Evolutionary conservation across 1,140 invertebrate genomes (phyloP), one percentile per base, ranked within the genome.

Genomic region (Bradynema listronoti): DNA sequence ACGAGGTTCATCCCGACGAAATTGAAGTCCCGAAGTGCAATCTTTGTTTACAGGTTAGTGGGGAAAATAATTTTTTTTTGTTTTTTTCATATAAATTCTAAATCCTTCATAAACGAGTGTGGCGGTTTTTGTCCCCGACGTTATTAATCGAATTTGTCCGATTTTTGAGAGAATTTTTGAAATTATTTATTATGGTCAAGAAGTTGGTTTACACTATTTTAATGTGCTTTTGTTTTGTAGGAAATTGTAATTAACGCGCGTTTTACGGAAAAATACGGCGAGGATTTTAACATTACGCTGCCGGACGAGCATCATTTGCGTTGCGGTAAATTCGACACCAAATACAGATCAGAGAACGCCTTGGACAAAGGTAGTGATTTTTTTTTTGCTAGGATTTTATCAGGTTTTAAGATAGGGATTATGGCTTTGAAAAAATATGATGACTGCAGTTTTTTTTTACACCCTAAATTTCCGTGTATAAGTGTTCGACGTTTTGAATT

Each of bases 1-100:
- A 76, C 22, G 74, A 77, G 58, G 65, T 77, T 43, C 74, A 77
- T 50, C 66, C 73, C 7, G 69, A 77, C 41, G 77, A 77, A 39
- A 57, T 77, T 43, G 65, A 76, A 33, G 73, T 78, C 7, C 74
- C 74, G 1, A 78, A 75, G 27, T 77, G 74, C 46, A 63, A 68
- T 39, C 58, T 77, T 14, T 77, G 74, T 56, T 58, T 76, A 7
- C 70, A 76, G 41, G 68, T 69, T n/a, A n/a, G n/a, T n/a, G n/a
- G n/a, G n/a, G n/a, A n/a, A n/a, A n/a, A n/a, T n/a, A n/a, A n/a
- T n/a, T n/a, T n/a, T n/a, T n/a, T n/a, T n/a, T n/a, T n/a, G n/a
- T n/a, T n/a, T n/a, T n/a, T n/a, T n/a, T n/a, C n/a, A n/a, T n/a
- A n/a, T n/a, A n/a, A n/a, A n/a, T n/a, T n/a, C n/a, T n/a, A n/a